Conservation (phyloP, 2,797 vertebrate genomes). For the Tarsius wallacei region DNA sequence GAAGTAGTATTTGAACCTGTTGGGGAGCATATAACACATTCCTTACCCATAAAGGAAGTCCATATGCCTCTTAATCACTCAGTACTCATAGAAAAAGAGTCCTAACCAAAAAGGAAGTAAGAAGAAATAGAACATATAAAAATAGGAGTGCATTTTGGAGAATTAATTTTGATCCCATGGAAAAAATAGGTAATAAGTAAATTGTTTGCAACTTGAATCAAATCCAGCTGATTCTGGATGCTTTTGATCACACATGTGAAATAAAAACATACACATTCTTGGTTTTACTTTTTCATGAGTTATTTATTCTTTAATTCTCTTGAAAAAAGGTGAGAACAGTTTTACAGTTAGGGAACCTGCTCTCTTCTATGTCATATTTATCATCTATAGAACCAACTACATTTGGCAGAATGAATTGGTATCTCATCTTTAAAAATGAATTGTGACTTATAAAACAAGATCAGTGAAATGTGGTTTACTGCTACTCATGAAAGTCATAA, state of each 20-base stretch:
- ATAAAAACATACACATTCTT: conserved; percentile 30
- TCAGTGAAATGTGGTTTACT: conserved; percentile 76
- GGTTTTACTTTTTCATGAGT: conserved; percentile 62
- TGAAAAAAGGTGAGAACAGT: conserved; percentile 61
- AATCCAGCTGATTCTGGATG: neutral
- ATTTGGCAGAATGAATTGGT: conserved; percentile 67
- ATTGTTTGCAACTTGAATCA: neutral
- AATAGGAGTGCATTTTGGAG: conserved; percentile 23
- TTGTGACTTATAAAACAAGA: conserved; percentile 78
- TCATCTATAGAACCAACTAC: conserved; percentile 64
- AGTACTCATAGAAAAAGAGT: conserved; percentile 16
- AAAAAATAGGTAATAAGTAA: conserved; percentile 59
- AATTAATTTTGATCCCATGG: conserved; percentile 52
- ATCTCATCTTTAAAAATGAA: conserved; percentile 70
- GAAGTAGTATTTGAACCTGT: neutral
- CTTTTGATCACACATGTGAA: conserved; percentile 36
- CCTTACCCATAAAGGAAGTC: neutral
- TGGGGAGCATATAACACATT: neutral
- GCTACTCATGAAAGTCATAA: conserved; percentile 68
- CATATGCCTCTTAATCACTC: neutral
- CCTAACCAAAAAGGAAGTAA: conserved; percentile 13
- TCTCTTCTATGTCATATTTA: conserved; percentile 66
- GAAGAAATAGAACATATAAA: conserved; percentile 51
- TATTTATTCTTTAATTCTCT: conserved; percentile 73
- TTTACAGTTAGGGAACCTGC: conserved; percentile 64